Base-by-base conservation (phyloP, 2,888 invertebrate genomes). In the Nineta flava region DNA sequence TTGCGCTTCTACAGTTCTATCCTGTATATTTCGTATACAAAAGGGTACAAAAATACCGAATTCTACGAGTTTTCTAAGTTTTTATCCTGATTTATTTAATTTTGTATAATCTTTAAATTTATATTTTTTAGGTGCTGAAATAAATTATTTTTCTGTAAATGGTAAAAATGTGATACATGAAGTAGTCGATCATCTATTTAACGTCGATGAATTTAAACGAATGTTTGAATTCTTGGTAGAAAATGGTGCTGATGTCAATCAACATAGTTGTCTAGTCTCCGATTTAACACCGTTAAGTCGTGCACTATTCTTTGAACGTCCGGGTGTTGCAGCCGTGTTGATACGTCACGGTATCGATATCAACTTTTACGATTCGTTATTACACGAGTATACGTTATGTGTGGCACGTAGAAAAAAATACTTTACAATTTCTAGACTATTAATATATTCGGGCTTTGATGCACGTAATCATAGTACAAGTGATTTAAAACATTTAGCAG, bases 271-370 rank as follows among this genome's bases (percentile, higher is more conserved):
- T 42, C 49, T 54, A 17, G 21, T 34, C 10, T 44, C 49, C 7
- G 44, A 34, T 15, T 21, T 45, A 21, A 69, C 65, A 34, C 67
- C 69, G 12, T 58, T 72, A 4, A 68, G 66, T 50, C 65, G 70
- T 50, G 66, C 72, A 9, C 63, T 72, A 40, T 60, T 69, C 32
- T 55, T 65, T 32, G 65, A 67, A 48, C 69, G 69, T 51, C 60
- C 64, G 42, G 58, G 67, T 49, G 76, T 75, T 10, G 77, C 78
- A 2, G 65, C 70, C 42, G 61, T 74, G 10, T 65, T 81, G 9
- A 73, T 81, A 47, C 71, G 73, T 49, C 72, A 78, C 54, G 81
- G 81, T 32, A 76, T 76, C 9, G 75, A 80, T 57, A 77, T 79
- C 1, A 80, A 79, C 60, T 64, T 72, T 2, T 71, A 73, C 53